A percentile compares a stretch with the other conserved stretches of the same genome.
Conservation (phyloP, 2,888 invertebrate genomes). For the Drepana falcataria region DNA sequence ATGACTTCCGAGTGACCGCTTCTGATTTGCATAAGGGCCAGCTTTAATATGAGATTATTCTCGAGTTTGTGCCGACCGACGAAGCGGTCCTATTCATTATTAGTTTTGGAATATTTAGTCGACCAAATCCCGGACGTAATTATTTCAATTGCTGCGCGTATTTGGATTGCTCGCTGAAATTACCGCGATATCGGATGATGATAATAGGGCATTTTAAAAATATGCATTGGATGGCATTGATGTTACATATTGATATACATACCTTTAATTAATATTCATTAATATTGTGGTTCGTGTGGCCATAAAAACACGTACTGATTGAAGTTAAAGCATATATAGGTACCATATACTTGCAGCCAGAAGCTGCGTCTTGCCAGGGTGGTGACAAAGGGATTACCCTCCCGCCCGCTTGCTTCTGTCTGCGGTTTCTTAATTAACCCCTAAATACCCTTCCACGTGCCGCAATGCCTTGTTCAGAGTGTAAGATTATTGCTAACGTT, state of each 20-base stretch:
- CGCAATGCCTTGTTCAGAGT: constrained; percentile 48
- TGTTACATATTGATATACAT: too few species aligned
- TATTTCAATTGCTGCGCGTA: constrained; percentile 49
- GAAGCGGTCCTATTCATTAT: constrained; percentile 60
- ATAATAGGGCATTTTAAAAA: not conserved
- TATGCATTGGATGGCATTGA: not conserved
- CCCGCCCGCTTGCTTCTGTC: constrained; percentile 42
- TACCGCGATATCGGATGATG: not conserved
- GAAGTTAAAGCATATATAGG: constrained; percentile 33
- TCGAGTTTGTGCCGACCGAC: constrained; percentile 55
- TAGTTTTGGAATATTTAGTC: constrained; percentile 70
- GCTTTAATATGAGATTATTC: constrained; percentile 73
- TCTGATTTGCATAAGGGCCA: constrained; percentile 73
- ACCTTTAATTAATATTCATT: not conserved
- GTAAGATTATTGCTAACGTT: constrained; percentile 68
- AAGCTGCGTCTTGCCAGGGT: constrained; percentile 48
- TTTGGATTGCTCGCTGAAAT: constrained; percentile 39
- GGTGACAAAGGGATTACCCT: constrained; percentile 71
- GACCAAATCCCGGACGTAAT: constrained; percentile 46
- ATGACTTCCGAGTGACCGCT: constrained; percentile 76
- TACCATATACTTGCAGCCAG: constrained; percentile 28
- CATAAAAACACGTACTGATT: constrained; percentile 19
- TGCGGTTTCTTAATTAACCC: constrained; percentile 77
- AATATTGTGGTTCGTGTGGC: not conserved
- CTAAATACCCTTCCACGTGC: constrained; percentile 65